Percentiles rank a stretch among this genome's conserved stretches.
phyloP scores from a whole-genome alignment of 2,797 vertebrate species.

The Ataeniobius toweri region DNA sequence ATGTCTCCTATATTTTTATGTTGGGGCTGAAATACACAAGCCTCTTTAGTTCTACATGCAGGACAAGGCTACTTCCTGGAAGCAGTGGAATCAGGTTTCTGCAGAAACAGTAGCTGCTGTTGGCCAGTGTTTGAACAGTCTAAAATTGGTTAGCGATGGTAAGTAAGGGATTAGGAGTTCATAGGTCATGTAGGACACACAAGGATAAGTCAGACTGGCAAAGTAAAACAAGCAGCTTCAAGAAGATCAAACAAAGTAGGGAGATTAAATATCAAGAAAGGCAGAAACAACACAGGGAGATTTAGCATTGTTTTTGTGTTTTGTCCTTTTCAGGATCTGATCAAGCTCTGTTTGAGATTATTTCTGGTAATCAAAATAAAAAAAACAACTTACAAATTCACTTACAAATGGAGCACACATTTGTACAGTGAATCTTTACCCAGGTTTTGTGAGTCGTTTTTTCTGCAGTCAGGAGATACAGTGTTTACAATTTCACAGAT shows the following conservation, averaged over 20 bases:
- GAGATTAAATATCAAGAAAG: not conserved
- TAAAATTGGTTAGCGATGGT: constrained; percentile 42
- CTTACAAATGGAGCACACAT: not conserved
- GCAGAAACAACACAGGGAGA: not conserved
- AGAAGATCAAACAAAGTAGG: not conserved
- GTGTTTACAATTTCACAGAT: not conserved
- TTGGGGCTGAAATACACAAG: not conserved
- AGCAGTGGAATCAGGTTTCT: constrained; percentile 28
- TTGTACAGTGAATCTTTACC: not conserved
- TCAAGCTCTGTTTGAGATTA: not conserved
- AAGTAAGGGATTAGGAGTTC: constrained; percentile 25
- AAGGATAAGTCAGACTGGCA: no score
- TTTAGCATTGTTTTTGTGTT: not conserved
- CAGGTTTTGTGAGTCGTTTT: not conserved
- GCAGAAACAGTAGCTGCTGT: constrained; percentile 35
- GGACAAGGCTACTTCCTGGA: constrained; percentile 33
- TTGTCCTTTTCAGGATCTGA: not conserved
- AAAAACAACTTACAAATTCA: not conserved
- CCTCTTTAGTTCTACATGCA: not conserved
- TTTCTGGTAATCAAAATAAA: not conserved
- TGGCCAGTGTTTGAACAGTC: constrained; percentile 24
- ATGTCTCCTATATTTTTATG: not conserved
- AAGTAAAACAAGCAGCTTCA: not conserved
- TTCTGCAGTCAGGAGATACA: not conserved
- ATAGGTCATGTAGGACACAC: not conserved